Conservation (phyloP, 2,113 vertebrate genomes). For the Vidua chalybeata region DNA sequence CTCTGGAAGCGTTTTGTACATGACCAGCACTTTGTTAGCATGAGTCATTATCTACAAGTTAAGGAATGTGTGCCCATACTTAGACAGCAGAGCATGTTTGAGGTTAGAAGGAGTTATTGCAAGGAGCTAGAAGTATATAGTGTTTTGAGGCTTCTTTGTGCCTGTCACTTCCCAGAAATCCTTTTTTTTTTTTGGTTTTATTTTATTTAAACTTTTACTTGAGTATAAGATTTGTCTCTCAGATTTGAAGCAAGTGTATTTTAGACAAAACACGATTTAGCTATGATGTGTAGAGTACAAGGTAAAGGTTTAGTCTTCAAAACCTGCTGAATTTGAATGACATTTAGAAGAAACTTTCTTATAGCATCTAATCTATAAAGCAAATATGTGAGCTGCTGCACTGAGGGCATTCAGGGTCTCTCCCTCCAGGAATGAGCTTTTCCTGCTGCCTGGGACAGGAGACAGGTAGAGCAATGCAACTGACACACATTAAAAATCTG, state of each 20-base stretch:
- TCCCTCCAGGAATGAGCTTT: background rate
- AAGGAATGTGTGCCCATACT: conserved; percentile 68
- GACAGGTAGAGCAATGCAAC: background rate
- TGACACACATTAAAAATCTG: background rate
- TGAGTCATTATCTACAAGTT: conserved; percentile 80
- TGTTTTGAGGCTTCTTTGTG: background rate
- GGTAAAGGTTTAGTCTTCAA: background rate
- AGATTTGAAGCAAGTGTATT: background rate
- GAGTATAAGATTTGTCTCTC: background rate
- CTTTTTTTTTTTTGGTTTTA: background rate
- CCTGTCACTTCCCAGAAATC: background rate
- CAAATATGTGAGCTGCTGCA: background rate
- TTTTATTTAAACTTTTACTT: background rate
- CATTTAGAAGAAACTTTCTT: background rate
- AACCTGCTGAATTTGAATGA: background rate
- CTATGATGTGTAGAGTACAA: background rate
- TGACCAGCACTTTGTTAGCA: conserved; percentile 68
- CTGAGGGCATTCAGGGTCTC: background rate
- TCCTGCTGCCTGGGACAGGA: background rate
- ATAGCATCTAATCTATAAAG: background rate
- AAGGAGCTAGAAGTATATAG: background rate
- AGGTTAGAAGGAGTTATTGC: conserved; percentile 9
- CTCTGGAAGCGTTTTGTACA: conserved; percentile 75
- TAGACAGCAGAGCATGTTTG: conserved; percentile 60
- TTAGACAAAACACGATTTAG: background rate